Conservation (phyloP, 2,797 vertebrate genomes). For the Notolepis coatsorum region DNA sequence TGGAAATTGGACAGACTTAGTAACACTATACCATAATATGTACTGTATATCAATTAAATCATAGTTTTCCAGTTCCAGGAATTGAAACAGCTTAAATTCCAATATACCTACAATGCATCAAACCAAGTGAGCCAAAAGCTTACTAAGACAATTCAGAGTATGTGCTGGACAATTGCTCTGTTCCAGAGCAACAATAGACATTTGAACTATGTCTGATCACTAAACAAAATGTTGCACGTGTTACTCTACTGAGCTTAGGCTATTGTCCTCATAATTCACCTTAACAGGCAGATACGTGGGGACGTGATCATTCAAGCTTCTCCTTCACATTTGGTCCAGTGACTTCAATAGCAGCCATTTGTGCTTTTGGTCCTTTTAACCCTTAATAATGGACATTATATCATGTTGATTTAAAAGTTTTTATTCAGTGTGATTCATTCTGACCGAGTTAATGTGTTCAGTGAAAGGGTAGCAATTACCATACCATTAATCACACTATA, state of each 20-base stretch:
- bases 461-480: conserved; percentile 78
- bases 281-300: too few species aligned
- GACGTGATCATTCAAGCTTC: not conserved
- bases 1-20: too few species aligned
- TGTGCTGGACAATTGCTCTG: too few species aligned
- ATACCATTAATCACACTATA: conserved; percentile 88
- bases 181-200: too few species aligned
- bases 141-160: too few species aligned
- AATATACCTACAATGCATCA: conserved; percentile 9
- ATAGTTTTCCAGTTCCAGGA: conserved; percentile 34
- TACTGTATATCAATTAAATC: conserved; percentile 64
- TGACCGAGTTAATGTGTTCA: conserved; percentile 75
- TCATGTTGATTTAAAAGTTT: conserved; percentile 57
- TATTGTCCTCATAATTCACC: too few species aligned
- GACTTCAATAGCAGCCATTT: not conserved
- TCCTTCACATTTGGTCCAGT: not conserved
- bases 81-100: conserved; percentile 11
- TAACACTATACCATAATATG: too few species aligned
- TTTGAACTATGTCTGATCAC: too few species aligned
- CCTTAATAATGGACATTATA: conserved; percentile 31
- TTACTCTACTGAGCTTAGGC: too few species aligned
- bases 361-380: conserved; percentile 31
- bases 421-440: conserved; percentile 78
- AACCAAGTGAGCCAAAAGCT: too few species aligned
- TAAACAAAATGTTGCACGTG: too few species aligned